Evolutionary conservation across 2,113 vertebrate species (phyloP).

Genomic region (Erythrolamprus reginae): DNA sequence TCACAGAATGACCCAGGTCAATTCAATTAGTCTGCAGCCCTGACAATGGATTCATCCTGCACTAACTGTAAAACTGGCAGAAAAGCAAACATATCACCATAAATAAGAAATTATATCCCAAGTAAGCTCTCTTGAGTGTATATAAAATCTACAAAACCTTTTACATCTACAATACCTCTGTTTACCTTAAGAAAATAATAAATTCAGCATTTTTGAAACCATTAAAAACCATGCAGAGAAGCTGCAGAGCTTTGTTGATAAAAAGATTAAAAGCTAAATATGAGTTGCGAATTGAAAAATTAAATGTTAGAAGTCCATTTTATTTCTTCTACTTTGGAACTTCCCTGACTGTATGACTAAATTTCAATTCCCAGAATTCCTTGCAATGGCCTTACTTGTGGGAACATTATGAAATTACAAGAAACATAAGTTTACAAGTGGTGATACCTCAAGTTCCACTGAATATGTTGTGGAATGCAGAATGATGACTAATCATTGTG

Average conservation of each 20-base stretch:
- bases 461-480: not conserved
- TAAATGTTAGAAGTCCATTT: not conserved
- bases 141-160: not conserved
- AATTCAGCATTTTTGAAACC: not conserved
- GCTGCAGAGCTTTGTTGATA: not conserved
- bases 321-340: not conserved
- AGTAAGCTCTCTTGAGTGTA: not conserved
- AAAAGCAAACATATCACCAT: not conserved
- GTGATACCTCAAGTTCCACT: not conserved
- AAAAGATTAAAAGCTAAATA: not conserved
- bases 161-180: not conserved
- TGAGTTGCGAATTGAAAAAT: not conserved
- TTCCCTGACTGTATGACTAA: not conserved
- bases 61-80: not conserved
- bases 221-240: not conserved
- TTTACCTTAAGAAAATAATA: not conserved
- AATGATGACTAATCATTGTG: not conserved
- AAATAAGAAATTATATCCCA: not conserved
- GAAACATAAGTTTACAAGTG: not conserved
- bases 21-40: not conserved
- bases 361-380: not conserved
- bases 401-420: not conserved
- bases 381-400: not conserved
- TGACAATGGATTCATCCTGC: not conserved
- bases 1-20: conserved; percentile 4